Percentiles rank a stretch among this genome's conserved stretches.
phyloP scores from a whole-genome alignment of 1,140 invertebrate species.

The Achatina immaculata region DNA sequence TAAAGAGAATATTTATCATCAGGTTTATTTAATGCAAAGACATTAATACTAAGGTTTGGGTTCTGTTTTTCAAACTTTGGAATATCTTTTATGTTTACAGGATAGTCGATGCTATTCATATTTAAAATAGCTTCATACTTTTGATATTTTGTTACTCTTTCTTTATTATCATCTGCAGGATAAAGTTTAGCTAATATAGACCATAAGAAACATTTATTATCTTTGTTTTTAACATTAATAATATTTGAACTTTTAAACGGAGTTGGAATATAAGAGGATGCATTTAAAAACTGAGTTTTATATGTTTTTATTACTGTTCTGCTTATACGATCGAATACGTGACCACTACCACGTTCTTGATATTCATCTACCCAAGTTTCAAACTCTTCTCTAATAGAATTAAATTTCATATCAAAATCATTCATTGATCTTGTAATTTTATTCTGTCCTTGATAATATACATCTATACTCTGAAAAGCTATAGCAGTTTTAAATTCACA shows the following conservation, averaged over 20 bases:
- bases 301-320: constrained; percentile 12
- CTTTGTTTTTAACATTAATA: constrained; percentile 8
- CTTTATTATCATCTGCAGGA: constrained; percentile 8
- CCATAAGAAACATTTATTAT: constrained; percentile 7
- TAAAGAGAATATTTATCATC: constrained; percentile 7
- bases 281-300: neutral
- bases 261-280: neutral
- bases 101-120: neutral
- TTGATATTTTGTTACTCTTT: neutral
- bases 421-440: constrained; percentile 8
- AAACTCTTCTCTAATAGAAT: neutral
- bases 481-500: neutral
- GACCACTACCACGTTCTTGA: no score
- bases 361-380: no score
- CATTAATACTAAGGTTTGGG: neutral
- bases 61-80: no score
- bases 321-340: neutral
- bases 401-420: constrained; percentile 8
- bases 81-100: constrained; percentile 6
- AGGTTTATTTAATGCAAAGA: neutral
- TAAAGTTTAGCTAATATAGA: neutral
- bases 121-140: neutral
- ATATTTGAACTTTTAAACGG: constrained; percentile 9
- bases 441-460: neutral
- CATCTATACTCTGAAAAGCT: neutral